Conservation (phyloP, 2,113 vertebrate genomes). For the Ellobius talpinus region DNA sequence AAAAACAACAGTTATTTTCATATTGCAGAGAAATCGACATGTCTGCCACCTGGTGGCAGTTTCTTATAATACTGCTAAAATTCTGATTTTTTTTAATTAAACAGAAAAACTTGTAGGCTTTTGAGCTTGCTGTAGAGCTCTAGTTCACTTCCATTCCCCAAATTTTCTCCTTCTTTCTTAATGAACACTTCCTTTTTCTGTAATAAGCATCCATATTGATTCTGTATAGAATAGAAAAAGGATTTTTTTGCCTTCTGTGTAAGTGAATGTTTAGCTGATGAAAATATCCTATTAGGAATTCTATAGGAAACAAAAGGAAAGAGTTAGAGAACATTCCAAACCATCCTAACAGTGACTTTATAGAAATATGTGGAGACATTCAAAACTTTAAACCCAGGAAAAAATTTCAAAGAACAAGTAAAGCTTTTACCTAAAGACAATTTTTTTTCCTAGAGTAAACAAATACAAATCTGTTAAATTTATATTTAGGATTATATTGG, state of each 20-base stretch:
- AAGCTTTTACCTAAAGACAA: constrained; percentile 39
- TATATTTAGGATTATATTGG: constrained; percentile 10
- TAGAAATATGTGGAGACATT: constrained; percentile 16
- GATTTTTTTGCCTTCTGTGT: constrained; percentile 17
- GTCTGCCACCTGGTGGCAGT: constrained; percentile 75
- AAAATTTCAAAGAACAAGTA: constrained; percentile 11
- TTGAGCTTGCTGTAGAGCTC: neutral
- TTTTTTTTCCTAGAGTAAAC: constrained; percentile 44
- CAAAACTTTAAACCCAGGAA: constrained; percentile 38
- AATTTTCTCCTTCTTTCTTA: neutral
- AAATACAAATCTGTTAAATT: constrained; percentile 4
- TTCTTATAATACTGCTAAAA: constrained; percentile 65
- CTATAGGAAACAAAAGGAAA: constrained; percentile 12
- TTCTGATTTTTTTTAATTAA: constrained; percentile 23
- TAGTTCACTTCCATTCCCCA: neutral
- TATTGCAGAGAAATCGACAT: constrained; percentile 3
- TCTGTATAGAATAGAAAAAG: constrained; percentile 11
- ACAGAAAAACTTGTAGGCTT: neutral
- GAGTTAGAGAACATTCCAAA: constrained; percentile 40
- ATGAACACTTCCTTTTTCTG: neutral
- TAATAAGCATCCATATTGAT: neutral
- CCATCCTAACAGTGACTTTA: neutral
- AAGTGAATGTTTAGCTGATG: constrained; percentile 27
- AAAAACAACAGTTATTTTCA: constrained; percentile 2
- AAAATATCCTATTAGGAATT: neutral